Base-by-base conservation (phyloP, 2,113 vertebrate genomes). In the Bolborhynchus lineola region DNA sequence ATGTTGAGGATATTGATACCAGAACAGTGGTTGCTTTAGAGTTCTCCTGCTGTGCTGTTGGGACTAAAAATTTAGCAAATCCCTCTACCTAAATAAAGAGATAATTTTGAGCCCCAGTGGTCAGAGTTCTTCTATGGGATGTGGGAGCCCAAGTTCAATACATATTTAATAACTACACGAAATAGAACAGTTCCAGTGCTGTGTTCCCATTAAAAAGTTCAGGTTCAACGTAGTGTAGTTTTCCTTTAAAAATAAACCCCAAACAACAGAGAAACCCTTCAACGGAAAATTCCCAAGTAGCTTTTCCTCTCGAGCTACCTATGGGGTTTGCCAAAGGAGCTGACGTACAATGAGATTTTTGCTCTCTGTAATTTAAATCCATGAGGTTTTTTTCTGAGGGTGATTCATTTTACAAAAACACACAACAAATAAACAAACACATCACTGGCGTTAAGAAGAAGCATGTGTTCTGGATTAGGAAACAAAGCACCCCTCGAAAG, bases 401-500 rank as follows among this genome's bases (percentile, higher is more conserved):
- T 96, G 96, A 97, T 95, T 97, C 96, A 97, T 86, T 96, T 95
- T 37, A 92, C 83, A 92, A 91, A 94, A 95, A 70, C 86, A 94
- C 90, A 95, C 92, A 97, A 96, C 96, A 96, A 96, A 93, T 95
- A 96, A 97, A 96, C 93, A 97, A 96, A 95, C 95, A 85, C 86
- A 89, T 69, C 88, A 49, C 91, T 82, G 70, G 62, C 95, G 83
- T 94, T 94, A 89, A 92, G 93, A 68, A 57, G 92, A 29, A 94
- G 91, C 96, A 97, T 96, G 93, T 97, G 96, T 94, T 95, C 72
- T 20, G 88, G 95, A 96, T 97, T 97, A 96, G 80, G 83, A 81
- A 75, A 80, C 95, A 94, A 81, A 95, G 91, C 91, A 92, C 86
- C 92, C 93, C 95, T 96, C 63, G 37, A 96, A 94, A 96, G 95